A percentile compares a stretch with the other conserved stretches of the same genome.
These are phyloP conservation scores for Lordiphosa andalusiaca DNA, from an alignment of 2,888 invertebrate species.

Conservation along the genomic window DNA sequence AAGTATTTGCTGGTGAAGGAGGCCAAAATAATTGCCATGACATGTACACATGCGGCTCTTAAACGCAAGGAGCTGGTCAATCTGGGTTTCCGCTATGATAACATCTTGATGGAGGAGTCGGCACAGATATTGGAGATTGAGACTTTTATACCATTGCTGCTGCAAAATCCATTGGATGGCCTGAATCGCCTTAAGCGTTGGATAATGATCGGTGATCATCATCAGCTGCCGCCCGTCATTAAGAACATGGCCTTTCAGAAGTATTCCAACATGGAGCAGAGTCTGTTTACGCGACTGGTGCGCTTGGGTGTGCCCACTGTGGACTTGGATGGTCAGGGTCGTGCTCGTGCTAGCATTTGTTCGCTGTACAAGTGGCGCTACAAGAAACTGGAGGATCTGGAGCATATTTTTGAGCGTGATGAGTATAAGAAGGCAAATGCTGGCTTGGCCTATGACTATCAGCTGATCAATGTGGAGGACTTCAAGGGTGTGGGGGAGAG, in stretches of 20 bases:
- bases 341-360: conserved; percentile 95
- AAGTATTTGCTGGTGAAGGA: conserved; percentile 98
- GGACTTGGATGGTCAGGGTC: conserved; percentile 98
- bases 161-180: conserved; percentile 99
- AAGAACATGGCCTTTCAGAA: conserved; percentile 99
- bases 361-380: conserved; percentile 98
- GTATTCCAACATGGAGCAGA: conserved; percentile 99
- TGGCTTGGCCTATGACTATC: conserved; percentile 95
- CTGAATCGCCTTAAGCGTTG: conserved; percentile 97
- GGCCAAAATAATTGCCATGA: conserved; percentile 99
- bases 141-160: conserved; percentile 97
- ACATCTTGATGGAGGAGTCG: conserved; percentile 99
- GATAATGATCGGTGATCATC: conserved; percentile 99
- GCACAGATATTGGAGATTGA: conserved; percentile 99
- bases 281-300: conserved; percentile 97
- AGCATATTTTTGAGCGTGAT: conserved; percentile 90
- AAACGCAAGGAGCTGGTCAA: conserved; percentile 97
- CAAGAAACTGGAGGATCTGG: conserved; percentile 95
- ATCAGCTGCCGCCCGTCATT: conserved; percentile 99
- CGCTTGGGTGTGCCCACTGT: conserved; percentile 98
- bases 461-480: conserved; percentile 97
- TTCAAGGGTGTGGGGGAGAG: conserved; percentile 98
- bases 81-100: conserved; percentile 97
- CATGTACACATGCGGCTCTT: conserved; percentile 99
- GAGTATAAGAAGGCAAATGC: conserved; percentile 96